Base-by-base conservation (phyloP, 2,888 invertebrate genomes). In the Acleris cristana region DNA sequence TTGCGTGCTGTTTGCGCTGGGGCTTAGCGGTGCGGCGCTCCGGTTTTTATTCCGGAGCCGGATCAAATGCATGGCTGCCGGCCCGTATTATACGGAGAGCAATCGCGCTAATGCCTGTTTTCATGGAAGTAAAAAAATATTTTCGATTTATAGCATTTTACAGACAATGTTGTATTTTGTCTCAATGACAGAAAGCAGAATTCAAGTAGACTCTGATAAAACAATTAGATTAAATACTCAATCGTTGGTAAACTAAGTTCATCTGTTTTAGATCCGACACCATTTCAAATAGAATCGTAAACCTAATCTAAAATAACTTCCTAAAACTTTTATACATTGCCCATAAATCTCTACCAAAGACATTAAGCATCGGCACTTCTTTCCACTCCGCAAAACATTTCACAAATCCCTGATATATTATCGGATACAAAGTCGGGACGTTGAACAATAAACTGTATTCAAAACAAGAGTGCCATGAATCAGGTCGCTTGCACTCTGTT, bases 401-500 rank as follows among this genome's bases (percentile, higher is more conserved):
- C 40, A 52, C 57, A 64, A 64, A 62, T 66, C 61, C 56, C 62
- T 71, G 63, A 61, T 65, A 67, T 65, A 71, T 65, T 62, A 63
- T 67, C 65, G 66, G 58, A 63, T 40, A 60, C 68, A 63, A 70
- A 60, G 70, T 55, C 60, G 59, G 56, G 61, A 64, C 63, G 51
- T 69, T 55, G 71, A 71, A 77, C 79, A 75, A 82, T 83, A 83
- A 85, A 84, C 82, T 79, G 76, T 82, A 82, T 83, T 82, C 81
- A 81, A 80, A 83, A 80, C 84, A 80, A 76, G 79, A 80, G 78
- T 74, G 74, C 77, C 76, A 84, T 88, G 81, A 85, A 86, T 86
- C 84, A 87, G 69, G 66, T 67, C 59, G 78, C 80, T 80, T 80
- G 77, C 74, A 80, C 84, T 82, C 84, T 83, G 86, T 90, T 89